Evolutionary conservation across 2,797 vertebrate species (phyloP).

Genomic region (Serranus cabrilla): DNA sequence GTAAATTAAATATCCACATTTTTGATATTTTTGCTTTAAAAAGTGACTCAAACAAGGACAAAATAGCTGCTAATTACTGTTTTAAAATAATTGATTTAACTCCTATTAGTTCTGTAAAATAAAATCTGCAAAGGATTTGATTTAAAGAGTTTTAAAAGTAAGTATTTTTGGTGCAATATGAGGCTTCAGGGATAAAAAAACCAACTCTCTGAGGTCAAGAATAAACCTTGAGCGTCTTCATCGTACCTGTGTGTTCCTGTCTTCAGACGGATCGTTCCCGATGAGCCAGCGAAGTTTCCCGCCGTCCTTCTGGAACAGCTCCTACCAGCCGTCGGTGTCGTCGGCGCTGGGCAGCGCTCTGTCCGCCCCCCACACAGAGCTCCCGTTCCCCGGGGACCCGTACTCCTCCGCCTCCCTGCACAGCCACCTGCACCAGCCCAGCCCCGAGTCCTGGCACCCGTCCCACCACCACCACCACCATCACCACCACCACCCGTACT

Average conservation of each 20-base stretch:
- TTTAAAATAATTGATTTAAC: neutral
- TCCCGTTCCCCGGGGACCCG: slow-evolving; percentile 92
- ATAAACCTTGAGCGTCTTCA: no score
- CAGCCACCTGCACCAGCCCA: slow-evolving; percentile 94
- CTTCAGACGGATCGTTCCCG: slow-evolving; percentile 91
- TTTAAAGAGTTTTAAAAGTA: neutral
- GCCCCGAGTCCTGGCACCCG: slow-evolving; percentile 93
- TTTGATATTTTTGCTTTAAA: neutral
- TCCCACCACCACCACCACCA: slow-evolving; percentile 95
- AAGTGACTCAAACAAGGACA: no score
- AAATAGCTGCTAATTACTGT: no score
- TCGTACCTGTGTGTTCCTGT: neutral
- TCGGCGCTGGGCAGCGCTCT: slow-evolving; percentile 88
- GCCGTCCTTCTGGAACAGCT: slow-evolving; percentile 98
- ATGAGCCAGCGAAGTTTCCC: slow-evolving; percentile 98
- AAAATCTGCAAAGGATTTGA: neutral
- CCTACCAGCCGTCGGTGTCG: slow-evolving; percentile 91
- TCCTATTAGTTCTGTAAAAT: neutral
- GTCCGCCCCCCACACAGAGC: slow-evolving; percentile 90
- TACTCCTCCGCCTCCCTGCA: slow-evolving; percentile 92
- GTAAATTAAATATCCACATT: no score
- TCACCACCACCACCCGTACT: slow-evolving; percentile 92
- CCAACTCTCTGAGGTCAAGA: no score
- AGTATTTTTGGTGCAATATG: neutral
- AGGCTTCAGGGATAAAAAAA: no score